Evolutionary conservation across 2,113 vertebrate species (phyloP).

Genomic region (Myiopsitta monachus): DNA sequence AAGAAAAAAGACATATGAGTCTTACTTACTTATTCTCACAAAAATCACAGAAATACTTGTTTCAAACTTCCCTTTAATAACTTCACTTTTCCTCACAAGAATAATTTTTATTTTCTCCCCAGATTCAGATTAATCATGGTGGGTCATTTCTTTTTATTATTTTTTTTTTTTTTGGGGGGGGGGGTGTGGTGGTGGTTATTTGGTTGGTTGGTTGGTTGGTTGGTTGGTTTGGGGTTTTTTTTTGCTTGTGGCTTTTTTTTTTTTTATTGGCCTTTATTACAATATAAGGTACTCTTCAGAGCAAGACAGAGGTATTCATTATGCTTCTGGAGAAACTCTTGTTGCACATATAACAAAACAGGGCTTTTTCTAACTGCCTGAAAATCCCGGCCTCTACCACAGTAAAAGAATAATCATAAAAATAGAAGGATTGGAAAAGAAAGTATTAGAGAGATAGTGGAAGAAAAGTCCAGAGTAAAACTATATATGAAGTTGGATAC

Average conservation of each 20-base stretch:
- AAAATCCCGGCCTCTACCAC: not conserved
- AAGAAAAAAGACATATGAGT: not conserved
- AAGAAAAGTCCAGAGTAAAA: constrained; percentile 32
- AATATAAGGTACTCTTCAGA: not conserved
- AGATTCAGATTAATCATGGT: not conserved
- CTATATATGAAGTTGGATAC: constrained; percentile 37
- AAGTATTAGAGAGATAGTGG: not conserved
- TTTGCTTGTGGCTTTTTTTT: no score
- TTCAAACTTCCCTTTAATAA: not conserved
- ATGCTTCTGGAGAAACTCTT: not conserved
- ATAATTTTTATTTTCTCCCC: not conserved
- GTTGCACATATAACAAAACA: not conserved
- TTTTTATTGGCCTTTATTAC: not conserved
- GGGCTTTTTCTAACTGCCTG: not conserved
- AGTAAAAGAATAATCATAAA: not conserved
- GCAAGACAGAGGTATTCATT: not conserved
- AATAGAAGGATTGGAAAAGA: not conserved
- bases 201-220: no score
- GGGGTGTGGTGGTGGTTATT: no score
- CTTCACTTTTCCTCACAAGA: not conserved
- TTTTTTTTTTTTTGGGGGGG: no score
- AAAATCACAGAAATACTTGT: not conserved
- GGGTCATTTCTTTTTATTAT: not conserved
- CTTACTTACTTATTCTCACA: not conserved
- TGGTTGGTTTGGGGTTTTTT: no score